Evolutionary conservation across 2,113 vertebrate genomes (phyloP), one percentile per base, ranked within the genome.

Genomic region (Syrrhaptes paradoxus): DNA sequence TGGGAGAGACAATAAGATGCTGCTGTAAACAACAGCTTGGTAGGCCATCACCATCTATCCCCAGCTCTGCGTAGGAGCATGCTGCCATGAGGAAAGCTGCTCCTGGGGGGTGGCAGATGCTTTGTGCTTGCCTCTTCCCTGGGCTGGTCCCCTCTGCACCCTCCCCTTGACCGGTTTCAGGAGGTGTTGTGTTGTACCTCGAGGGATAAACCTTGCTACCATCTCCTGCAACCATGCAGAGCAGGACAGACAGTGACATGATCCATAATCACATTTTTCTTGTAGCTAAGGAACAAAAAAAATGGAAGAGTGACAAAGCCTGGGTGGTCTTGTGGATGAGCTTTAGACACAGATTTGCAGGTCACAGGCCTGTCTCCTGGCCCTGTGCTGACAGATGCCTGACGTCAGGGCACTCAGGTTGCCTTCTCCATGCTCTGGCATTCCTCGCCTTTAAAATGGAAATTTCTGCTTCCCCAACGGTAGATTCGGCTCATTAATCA

Each of bases 61-160:
- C 25, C 38, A 16, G 29, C 9, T 46, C 57, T 79, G 36, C 0
- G 0, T 17, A 11, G 54, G 25, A 73, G 45, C 10, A 6, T 5
- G 32, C 36, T 46, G 43, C 43, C 1, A 3, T 52, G 36, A 78
- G 45, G 51, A 65, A 66, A 46, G 45, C 36, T 72, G 58, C 55
- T 81, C 21, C 70, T 25, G 34, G 48, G 25, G 48, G 28, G 22
- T 62, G 25, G 24, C 46, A 67, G 46, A 26, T 46, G 21, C n/a
- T 59, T 45, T 73, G 54, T 49, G 11, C 32, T 65, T 45, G 49
- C 36, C 13, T 58, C 24, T 51, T 2, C 9, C 22, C 9, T 6
- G 4, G 11, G 14, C 25, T 65, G 36, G 28, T 71, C 38, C 19
- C 36, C 45, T 76, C 57, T 2, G 2, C 43, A n/a, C 24, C 36